These are phyloP conservation scores for Pseudochromis fuscus DNA, from an alignment of 2,797 vertebrate genomes.

Conservation along the genomic window DNA sequence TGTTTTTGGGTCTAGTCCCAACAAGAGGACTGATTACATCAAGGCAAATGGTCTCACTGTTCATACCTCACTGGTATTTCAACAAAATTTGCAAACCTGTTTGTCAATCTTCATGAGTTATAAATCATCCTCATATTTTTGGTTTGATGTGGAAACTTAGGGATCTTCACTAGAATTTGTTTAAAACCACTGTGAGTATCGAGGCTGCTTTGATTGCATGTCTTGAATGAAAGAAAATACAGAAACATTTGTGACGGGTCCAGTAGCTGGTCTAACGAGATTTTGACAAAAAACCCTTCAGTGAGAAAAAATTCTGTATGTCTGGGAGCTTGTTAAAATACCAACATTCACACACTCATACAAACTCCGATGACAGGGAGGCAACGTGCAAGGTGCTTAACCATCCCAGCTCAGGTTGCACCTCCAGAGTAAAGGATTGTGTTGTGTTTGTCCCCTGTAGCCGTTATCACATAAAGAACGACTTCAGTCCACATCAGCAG, in stretches of 20 bases:
- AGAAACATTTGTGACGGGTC: no score
- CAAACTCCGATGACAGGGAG: background rate
- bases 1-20: background rate
- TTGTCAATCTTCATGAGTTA: background rate
- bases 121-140: background rate
- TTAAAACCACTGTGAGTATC: background rate
- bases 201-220: background rate
- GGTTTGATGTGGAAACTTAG: background rate
- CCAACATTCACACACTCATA: conserved; percentile 4
- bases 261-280: background rate
- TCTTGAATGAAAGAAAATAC: background rate
- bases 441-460: conserved; percentile 12
- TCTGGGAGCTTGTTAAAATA: background rate
- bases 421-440: background rate
- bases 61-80: background rate
- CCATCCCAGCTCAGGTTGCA: conserved; percentile 1
- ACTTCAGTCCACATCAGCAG: background rate
- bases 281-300: background rate
- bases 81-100: background rate
- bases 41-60: background rate
- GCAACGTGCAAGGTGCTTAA: background rate
- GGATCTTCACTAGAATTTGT: background rate
- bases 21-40: background rate
- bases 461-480: background rate
- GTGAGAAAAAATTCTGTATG: background rate